Base-by-base conservation (phyloP, 2,113 vertebrate genomes). In the Chunga burmeisteri region DNA sequence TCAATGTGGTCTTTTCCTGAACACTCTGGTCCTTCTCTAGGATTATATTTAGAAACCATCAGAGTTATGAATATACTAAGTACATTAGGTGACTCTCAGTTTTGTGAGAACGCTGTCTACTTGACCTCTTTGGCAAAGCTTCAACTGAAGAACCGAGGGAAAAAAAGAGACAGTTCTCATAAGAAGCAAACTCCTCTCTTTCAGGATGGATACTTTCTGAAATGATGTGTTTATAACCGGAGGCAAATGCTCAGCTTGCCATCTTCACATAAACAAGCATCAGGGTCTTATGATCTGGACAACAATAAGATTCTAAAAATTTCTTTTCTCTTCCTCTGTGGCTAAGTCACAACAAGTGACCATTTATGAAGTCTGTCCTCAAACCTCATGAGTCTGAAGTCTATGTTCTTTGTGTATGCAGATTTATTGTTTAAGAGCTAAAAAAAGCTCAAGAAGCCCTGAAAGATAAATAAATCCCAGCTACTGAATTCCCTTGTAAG, bases 381-480 rank as follows among this genome's bases (percentile, higher is more conserved):
- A 85, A 12, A 89, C 22, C 25, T 78, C 62, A 40, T 79, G 49
- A 77, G 49, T 68, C 59, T 85, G 65, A 91, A 94, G 77, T 59
- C 77, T 91, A 0, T 93, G 81, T 94, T 94, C 87, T 88, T 75
- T 93, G 21, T 82, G 58, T 79, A 93, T 91, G 70, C 61, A 91
- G 70, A 95, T 95, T 94, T 90, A 91, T 53, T 85, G 40, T 49
- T 94, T 61, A 73, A 82, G 74, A 94, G 50, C 81, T 95, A 61
- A 87, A 96, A 94, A 95, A 95, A 94, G 29, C 78, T 85, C 87
- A 72, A 49, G 17, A 49, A 86, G 30, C 29, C 46, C 53, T 72
- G 81, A 93, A 85, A 74, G 93, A 94, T 62, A 96, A 96, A 95
- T 92, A 94, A 92, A 89, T 94, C 46, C 19, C 47, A 90, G 59